phyloP scores from a whole-genome alignment of 2,113 vertebrate species.

The Protomyctophum bolini region DNA sequence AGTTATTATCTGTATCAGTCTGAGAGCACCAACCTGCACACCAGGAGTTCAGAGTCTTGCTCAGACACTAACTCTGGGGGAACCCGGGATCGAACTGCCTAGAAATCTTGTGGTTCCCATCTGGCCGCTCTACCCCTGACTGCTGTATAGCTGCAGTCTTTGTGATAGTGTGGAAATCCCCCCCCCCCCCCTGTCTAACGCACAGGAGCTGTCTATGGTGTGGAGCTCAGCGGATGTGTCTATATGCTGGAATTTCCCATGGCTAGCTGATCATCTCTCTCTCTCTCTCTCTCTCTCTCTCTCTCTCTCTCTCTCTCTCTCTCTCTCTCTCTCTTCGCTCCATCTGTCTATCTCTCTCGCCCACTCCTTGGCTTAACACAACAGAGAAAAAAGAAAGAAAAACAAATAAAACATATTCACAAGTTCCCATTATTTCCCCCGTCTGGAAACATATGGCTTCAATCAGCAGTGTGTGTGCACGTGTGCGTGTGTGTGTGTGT shows the following conservation, averaged over 20 bases:
- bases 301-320: constrained; percentile 72
- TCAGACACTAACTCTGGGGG: too few species aligned
- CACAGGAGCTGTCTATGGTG: constrained; percentile 51
- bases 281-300: background rate
- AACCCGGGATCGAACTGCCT: too few species aligned
- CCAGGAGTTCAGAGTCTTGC: too few species aligned
- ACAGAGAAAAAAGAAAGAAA: constrained; percentile 47
- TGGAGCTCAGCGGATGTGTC: constrained; percentile 27
- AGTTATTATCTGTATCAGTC: too few species aligned
- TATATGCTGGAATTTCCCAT: constrained; percentile 68
- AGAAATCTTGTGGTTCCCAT: too few species aligned
- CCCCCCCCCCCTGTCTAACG: constrained; percentile 44
- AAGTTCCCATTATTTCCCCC: constrained; percentile 82
- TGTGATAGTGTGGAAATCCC: constrained; percentile 49
- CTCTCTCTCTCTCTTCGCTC: constrained; percentile 66
- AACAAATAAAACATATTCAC: constrained; percentile 80
- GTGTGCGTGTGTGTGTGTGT: background rate
- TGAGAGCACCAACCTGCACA: too few species aligned
- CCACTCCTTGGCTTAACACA: constrained; percentile 47
- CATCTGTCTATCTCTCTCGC: constrained; percentile 56
- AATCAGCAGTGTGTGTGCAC: constrained; percentile 75
- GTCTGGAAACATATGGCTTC: constrained; percentile 86
- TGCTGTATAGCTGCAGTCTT: background rate
- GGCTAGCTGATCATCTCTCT: constrained; percentile 56
- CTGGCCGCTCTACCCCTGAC: too few species aligned